Conservation (phyloP, 2,888 invertebrate species). For the Stratiomys singularior region DNA sequence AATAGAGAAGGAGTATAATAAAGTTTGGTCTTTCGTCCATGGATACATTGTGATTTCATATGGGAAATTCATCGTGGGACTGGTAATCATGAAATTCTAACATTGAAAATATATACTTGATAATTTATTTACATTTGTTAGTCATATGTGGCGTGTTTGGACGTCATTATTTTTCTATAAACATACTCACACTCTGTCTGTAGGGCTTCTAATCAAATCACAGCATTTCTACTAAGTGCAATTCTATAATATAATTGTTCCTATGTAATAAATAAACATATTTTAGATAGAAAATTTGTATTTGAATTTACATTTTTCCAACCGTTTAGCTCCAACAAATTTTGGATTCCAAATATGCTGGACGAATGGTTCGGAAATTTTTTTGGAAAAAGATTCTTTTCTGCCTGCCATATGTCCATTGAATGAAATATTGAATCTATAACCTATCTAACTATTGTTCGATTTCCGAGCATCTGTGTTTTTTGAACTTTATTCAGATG, state of each 20-base stretch:
- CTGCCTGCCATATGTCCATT: too few species aligned
- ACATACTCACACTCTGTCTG: neutral
- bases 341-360: too few species aligned
- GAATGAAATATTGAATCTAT: too few species aligned
- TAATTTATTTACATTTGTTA: constrained; percentile 10
- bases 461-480: too few species aligned
- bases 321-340: too few species aligned
- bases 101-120: neutral
- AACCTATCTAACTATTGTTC: too few species aligned
- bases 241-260: constrained; percentile 37
- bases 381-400: too few species aligned
- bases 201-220: constrained; percentile 31
- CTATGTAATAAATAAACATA: constrained; percentile 27
- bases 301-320: too few species aligned
- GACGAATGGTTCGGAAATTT: too few species aligned
- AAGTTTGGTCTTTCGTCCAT: neutral
- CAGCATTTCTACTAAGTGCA: constrained; percentile 39
- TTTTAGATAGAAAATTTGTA: neutral
- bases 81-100: neutral
- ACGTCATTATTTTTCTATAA: neutral
- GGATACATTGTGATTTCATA: constrained; percentile 17
- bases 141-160: neutral
- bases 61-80: neutral
- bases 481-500: too few species aligned
- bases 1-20: neutral